Conservation (phyloP, 2,113 vertebrate species). For the human (Homo sapiens) region DNA sequence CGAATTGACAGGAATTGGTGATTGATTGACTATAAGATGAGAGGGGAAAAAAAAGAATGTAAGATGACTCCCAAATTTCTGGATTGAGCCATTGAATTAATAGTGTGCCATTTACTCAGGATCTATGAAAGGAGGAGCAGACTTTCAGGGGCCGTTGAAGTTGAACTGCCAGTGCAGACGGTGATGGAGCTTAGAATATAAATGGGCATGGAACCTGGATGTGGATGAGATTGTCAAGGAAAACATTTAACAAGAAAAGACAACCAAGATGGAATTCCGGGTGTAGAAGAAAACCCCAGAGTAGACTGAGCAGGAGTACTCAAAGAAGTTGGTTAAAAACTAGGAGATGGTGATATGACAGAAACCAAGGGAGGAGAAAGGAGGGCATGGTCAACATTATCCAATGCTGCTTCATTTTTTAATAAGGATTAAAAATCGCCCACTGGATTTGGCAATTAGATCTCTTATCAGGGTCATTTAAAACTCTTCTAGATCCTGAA, state of each 20-base stretch:
- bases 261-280: not conserved
- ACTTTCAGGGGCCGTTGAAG: not conserved
- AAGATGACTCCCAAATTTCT: not conserved
- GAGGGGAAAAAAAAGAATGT: not conserved
- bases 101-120: not conserved
- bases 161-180: not conserved
- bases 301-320: not conserved
- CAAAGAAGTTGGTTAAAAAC: not conserved
- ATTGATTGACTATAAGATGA: not conserved
- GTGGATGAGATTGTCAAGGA: not conserved
- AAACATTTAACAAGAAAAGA: not conserved
- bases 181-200: not conserved
- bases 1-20: not conserved
- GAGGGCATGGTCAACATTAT: not conserved
- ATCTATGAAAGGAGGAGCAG: not conserved
- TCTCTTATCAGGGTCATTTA: not conserved
- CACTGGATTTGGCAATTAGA: not conserved
- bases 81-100: not conserved
- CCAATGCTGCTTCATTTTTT: slow-evolving; percentile 10
- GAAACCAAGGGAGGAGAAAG: not conserved
- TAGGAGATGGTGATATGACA: not conserved
- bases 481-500: not conserved
- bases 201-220: not conserved
- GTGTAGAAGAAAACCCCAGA: not conserved
- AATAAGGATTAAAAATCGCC: not conserved